Base-by-base conservation (phyloP, 2,888 invertebrate species). In the Ennomos quercinarius region DNA sequence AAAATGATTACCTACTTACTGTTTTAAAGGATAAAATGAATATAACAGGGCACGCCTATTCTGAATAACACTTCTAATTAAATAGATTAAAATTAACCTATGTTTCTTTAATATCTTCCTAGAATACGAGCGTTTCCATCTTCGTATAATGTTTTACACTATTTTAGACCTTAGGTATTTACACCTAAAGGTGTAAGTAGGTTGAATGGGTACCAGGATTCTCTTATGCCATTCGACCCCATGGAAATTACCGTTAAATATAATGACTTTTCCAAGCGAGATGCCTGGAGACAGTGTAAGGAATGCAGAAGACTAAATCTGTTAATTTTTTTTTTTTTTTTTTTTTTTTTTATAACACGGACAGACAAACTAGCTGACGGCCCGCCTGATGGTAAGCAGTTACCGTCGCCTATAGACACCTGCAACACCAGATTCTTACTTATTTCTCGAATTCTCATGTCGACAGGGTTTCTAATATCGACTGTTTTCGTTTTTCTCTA, bases 201-300 rank as follows among this genome's bases (percentile, higher is more conserved):
- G 41, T 13, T 51, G 45, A 10, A 34, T 17, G 12, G 36, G 48
- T 47, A 46, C 40, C 46, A 45, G 51, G 55, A 54, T 46, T 58
- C 51, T 52, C 48, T 48, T 59, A 57, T 64, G 58, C 52, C 46
- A 60, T 61, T 61, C 58, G 55, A 66, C 68, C 67, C 62, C 65
- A 67, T 69, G 60, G 67, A 67, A 66, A 72, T 76, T 70, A 70
- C 66, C 77, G 71, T 80, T 71, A 77, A 74, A 77, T 77, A 78
- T 77, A 74, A 80, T 72, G 71, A 69, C 64, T 57, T 66, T 61
- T 64, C 63, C 64, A 62, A 27, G 55, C 42, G 64, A 64, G 58
- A 59, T 43, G 59, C 50, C 49, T 55, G 42, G 12, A 8, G 57
- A 17, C 67, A 71, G 70, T 64, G 34, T 10, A 42, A 9, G 11